Conservation (phyloP, 2,113 vertebrate species). For the Neotoma lepida region DNA sequence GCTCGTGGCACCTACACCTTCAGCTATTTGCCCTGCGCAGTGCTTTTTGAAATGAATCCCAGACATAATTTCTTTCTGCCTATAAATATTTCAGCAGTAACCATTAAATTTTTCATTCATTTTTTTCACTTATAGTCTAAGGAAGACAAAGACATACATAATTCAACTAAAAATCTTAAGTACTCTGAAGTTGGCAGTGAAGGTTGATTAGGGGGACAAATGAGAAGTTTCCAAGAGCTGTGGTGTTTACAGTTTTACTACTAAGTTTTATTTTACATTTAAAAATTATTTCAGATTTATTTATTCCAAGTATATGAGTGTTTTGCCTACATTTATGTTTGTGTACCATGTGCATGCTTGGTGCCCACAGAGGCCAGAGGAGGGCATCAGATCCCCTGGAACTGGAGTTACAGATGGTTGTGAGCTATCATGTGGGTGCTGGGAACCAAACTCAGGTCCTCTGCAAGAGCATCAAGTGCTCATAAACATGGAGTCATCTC, state of each 20-base stretch:
- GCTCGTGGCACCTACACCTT: not conserved
- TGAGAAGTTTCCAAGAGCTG: not conserved
- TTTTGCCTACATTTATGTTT: not conserved
- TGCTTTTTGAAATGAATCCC: slow-evolving; percentile 59
- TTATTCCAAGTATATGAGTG: not conserved
- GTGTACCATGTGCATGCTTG: not conserved
- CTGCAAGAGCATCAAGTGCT: not conserved
- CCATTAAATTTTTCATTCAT: slow-evolving; percentile 66
- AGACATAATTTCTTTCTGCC: slow-evolving; percentile 31
- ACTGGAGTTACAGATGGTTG: not conserved
- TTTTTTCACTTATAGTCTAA: slow-evolving; percentile 65
- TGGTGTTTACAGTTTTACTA: slow-evolving; percentile 6
- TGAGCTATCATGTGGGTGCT: not conserved
- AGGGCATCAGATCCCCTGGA: not conserved
- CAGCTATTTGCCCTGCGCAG: not conserved
- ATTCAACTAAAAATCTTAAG: slow-evolving; percentile 63
- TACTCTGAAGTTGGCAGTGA: slow-evolving; percentile 42
- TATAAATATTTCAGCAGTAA: slow-evolving; percentile 74
- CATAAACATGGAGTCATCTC: not conserved
- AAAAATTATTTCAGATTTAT: not conserved
- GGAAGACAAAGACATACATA: slow-evolving; percentile 72
- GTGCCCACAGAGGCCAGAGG: not conserved
- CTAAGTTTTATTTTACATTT: not conserved
- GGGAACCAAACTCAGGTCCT: not conserved
- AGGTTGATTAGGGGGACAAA: not conserved